Conservation (phyloP, 2,797 vertebrate species). For the Eremophila alpestris region DNA sequence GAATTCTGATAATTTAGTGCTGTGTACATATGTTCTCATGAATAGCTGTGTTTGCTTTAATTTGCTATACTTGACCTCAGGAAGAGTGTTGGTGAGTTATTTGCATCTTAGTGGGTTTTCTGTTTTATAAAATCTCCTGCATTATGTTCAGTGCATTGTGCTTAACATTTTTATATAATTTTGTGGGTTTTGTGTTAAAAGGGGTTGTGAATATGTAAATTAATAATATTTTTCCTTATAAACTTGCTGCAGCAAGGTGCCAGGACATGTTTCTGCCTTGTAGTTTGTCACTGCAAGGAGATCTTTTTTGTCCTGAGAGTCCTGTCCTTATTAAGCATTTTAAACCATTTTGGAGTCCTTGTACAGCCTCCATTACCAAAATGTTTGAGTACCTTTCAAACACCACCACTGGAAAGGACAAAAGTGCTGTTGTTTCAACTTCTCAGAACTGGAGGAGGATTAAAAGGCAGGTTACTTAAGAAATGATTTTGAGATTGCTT, state of each 20-base stretch:
- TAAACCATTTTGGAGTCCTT: not conserved
- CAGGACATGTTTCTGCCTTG: not conserved
- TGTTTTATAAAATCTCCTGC: not conserved
- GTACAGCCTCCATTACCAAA: not conserved
- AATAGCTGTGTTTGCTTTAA: not conserved
- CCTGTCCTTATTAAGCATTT: not conserved
- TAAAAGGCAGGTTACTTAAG: not conserved
- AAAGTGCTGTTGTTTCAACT: not conserved
- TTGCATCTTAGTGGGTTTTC: not conserved
- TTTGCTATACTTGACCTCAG: not conserved
- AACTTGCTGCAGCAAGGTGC: not conserved
- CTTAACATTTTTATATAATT: not conserved
- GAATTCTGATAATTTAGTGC: not conserved
- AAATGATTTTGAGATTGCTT: not conserved
- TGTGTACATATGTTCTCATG: not conserved
- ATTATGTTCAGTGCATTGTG: not conserved
- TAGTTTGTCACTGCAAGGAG: not conserved
- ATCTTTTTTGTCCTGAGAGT: not conserved
- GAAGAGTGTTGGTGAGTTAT: not conserved
- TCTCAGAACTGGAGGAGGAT: not conserved
- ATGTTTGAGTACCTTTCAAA: not conserved
- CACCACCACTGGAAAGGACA: not conserved
- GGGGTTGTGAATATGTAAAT: not conserved
- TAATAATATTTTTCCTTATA: not conserved
- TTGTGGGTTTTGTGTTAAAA: not conserved